Percentiles rank a stretch among this genome's conserved stretches.
phyloP scores from a whole-genome alignment of 2,113 vertebrate genomes.

The Lamprotornis superbus region DNA sequence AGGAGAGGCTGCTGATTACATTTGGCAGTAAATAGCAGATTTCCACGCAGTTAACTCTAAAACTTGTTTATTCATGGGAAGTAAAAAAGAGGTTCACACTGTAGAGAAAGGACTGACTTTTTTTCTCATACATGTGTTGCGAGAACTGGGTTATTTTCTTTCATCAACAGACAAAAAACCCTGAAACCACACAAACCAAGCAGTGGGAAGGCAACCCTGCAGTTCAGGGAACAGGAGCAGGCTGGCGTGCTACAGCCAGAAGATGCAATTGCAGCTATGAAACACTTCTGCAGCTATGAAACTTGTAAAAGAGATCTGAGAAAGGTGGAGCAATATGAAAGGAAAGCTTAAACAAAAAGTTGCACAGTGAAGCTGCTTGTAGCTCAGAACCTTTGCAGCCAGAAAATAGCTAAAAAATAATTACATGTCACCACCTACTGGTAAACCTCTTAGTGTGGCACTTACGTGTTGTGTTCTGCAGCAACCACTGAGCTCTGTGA shows the following conservation, averaged over 20 bases:
- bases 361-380: neutral
- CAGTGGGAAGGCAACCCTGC: neutral
- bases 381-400: neutral
- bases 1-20: neutral
- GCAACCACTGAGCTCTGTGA: neutral
- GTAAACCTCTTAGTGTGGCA: neutral
- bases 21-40: neutral
- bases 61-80: neutral
- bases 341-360: neutral
- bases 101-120: neutral
- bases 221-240: neutral
- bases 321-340: neutral
- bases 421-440: slow-evolving; percentile 47
- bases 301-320: neutral
- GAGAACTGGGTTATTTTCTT: neutral
- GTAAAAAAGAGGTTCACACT: neutral
- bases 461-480: neutral
- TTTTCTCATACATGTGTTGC: neutral
- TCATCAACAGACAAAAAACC: neutral
- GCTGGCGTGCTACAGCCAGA: neutral
- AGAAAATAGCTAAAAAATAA: neutral
- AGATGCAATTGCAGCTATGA: neutral
- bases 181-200: neutral
- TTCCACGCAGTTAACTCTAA: neutral
- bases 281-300: neutral